phyloP scores from a whole-genome alignment of 2,888 invertebrate species.

The Oscheius sp. region DNA sequence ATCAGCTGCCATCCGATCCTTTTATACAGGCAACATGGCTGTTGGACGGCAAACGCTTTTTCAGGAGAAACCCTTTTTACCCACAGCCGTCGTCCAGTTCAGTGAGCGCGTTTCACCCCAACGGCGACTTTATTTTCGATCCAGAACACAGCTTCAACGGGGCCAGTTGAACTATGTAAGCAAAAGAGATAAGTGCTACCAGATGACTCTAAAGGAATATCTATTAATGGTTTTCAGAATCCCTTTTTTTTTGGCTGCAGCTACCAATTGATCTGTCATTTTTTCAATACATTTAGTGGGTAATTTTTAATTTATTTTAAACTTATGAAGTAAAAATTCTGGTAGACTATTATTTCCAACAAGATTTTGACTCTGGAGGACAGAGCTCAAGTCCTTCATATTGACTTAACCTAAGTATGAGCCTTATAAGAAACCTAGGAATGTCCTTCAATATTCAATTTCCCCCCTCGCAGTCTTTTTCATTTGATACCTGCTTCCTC shows the following conservation, averaged over 20 bases:
- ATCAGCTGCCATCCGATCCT: neutral
- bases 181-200: neutral
- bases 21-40: neutral
- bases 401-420: too few species aligned
- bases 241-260: neutral
- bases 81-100: slow-evolving; percentile 17
- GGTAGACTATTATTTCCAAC: too few species aligned
- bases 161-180: neutral
- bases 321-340: too few species aligned
- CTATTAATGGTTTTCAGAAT: neutral
- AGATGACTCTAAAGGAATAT: neutral
- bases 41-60: slow-evolving; percentile 20
- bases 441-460: too few species aligned
- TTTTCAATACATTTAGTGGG: too few species aligned
- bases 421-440: too few species aligned
- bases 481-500: neutral
- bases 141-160: neutral
- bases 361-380: too few species aligned
- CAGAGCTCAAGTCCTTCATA: too few species aligned
- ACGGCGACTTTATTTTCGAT: slow-evolving; percentile 26
- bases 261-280: neutral
- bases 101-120: slow-evolving; percentile 23
- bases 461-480: neutral
- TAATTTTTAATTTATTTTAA: too few species aligned
- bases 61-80: slow-evolving; percentile 2